Evolutionary conservation across 2,888 invertebrate species (phyloP), one percentile per base, ranked within the genome.

Genomic region (Polymixis lichenea): DNA sequence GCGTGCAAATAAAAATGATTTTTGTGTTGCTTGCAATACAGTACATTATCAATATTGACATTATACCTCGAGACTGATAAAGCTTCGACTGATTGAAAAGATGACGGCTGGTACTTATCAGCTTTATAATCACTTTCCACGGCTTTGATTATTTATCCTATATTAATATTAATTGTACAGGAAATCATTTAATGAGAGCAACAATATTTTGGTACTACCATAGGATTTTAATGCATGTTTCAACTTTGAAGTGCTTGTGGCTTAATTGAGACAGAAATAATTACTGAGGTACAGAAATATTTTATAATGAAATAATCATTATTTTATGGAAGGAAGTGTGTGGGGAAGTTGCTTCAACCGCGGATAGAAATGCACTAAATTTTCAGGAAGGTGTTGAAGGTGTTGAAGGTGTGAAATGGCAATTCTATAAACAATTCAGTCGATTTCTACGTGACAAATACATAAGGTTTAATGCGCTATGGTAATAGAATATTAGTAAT

Each of bases 81-180:
- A 80, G 77, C 76, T 80, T 74, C 43, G 53, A 66, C 60, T 69
- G 71, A 75, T 84, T 84, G 82, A 84, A 84, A 80, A 72, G 61
- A 62, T 82, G 85, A 84, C 71, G 53, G 76, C 68, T 76, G 65
- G 68, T 75, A 75, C 61, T 82, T 84, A 80, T 80, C 81, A 66
- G 51, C 64, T 58, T 84, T 75, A 71, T 61, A 69, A 65, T 84
- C 68, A 75, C 71, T 82, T 80, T 82, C 75, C 81, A 60, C 55
- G 62, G 53, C 51, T 72, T 83, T 71, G 28, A 64, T 83, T 78
- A 65, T 83, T 69, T 53, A 64, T 55, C n/a, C 15, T 53, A 67
- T 55, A 70, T 60, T 68, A 65, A 82, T 69, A 82, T 65, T 61
- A 70, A 70, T 62, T 68, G 49, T 58, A 65, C 56, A 73, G 74